Percentiles rank a stretch among this genome's conserved stretches.
These are phyloP conservation scores for Eupeodes latifasciatus DNA, from an alignment of 2,888 invertebrate species.

Conservation along the genomic window DNA sequence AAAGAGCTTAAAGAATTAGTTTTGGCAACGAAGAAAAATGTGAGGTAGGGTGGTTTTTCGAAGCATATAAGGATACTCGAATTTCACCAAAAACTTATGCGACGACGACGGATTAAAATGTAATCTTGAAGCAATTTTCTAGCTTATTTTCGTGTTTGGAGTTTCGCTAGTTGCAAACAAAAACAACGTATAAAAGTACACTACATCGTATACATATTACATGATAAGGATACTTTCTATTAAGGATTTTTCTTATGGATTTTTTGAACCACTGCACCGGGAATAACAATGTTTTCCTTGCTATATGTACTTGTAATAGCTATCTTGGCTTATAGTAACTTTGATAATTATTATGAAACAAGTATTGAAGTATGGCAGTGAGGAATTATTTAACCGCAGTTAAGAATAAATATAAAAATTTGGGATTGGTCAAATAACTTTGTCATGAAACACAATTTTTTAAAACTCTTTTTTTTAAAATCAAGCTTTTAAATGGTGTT, in stretches of 20 bases:
- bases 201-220: too few species aligned
- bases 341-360: background rate
- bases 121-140: constrained; percentile 37
- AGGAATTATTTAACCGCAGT: background rate
- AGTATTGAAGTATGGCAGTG: background rate
- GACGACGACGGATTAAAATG: constrained; percentile 53
- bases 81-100: constrained; percentile 40
- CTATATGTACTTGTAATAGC: background rate
- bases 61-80: constrained; percentile 22
- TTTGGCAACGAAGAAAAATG: constrained; percentile 13
- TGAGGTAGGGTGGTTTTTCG: background rate
- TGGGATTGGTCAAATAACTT: too few species aligned
- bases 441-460: too few species aligned
- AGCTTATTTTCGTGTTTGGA: constrained; percentile 9
- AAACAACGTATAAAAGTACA: background rate
- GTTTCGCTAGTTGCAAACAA: constrained; percentile 8
- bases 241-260: constrained; percentile 7
- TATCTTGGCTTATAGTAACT: background rate
- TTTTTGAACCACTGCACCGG: background rate
- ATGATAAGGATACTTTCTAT: constrained; percentile 19
- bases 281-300: background rate
- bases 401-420: too few species aligned
- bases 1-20: constrained; percentile 57
- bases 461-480: too few species aligned
- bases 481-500: too few species aligned